Conservation (phyloP, 2,888 invertebrate genomes). For the Stenotaenia linearis region DNA sequence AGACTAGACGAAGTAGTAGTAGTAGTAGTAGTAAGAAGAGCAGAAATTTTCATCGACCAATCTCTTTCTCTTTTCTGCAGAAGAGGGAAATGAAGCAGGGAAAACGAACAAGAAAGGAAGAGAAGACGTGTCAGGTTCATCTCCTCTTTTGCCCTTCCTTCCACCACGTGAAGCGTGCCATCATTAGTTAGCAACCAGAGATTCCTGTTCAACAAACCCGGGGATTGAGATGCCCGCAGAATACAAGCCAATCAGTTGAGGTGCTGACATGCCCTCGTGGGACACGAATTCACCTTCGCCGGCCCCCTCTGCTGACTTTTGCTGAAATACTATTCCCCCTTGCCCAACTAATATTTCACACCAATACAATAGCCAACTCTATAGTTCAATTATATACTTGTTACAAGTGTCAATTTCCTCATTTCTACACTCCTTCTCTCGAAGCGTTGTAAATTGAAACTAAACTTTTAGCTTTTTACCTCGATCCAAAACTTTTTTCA, state of each 20-base stretch:
- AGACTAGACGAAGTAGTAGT: not conserved
- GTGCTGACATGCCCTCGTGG: constrained; percentile 19
- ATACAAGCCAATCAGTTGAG: constrained; percentile 19
- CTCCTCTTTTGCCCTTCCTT: constrained; percentile 19
- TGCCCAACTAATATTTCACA: not conserved
- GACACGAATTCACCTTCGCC: not conserved
- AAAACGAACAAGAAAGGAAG: constrained; percentile 19
- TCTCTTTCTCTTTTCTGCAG: constrained; percentile 1
- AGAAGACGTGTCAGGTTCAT: constrained; percentile 13
- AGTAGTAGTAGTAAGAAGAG: not conserved
- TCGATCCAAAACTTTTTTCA: not conserved
- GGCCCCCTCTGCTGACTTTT: not conserved
- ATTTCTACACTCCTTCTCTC: not conserved
- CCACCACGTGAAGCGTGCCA: constrained; percentile 15
- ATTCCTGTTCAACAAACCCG: constrained; percentile 19
- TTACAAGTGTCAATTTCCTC: not conserved
- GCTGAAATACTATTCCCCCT: not conserved
- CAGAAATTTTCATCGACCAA: not conserved
- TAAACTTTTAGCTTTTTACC: not conserved
- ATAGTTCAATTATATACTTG: not conserved
- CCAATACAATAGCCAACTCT: not conserved
- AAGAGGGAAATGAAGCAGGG: constrained; percentile 19
- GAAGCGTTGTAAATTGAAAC: not conserved
- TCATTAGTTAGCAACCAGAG: constrained; percentile 19
- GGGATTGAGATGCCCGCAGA: constrained; percentile 19